Evolutionary conservation across 2,888 invertebrate genomes (phyloP).

Genomic region (Gandaritis pyraliata): DNA sequence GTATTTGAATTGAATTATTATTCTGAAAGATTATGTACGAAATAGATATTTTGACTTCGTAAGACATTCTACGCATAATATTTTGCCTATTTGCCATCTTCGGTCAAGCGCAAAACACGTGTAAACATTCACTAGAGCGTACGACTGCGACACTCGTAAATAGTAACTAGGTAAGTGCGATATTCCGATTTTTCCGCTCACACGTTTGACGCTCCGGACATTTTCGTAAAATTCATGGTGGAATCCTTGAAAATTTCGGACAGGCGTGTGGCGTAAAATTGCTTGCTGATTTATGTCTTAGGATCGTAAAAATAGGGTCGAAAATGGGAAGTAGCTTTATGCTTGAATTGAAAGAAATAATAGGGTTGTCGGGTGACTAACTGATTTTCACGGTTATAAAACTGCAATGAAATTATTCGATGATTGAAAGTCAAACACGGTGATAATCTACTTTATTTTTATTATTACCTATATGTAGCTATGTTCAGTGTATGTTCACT

Average conservation of each 20-base stretch:
- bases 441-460: too few species aligned
- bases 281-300: constrained; percentile 74
- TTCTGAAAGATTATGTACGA: too few species aligned
- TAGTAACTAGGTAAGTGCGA: constrained; percentile 58
- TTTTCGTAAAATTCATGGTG: constrained; percentile 71
- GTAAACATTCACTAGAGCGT: constrained; percentile 48
- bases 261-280: constrained; percentile 75
- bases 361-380: constrained; percentile 62
- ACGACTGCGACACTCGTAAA: constrained; percentile 42
- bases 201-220: constrained; percentile 56
- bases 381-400: constrained; percentile 56
- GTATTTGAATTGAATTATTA: too few species aligned
- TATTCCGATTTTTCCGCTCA: constrained; percentile 52
- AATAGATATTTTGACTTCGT: too few species aligned
- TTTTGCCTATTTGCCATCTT: constrained; percentile 29
- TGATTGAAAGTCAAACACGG: constrained; percentile 38
- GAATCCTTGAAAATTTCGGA: constrained; percentile 61
- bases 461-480: too few species aligned
- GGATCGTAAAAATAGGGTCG: constrained; percentile 21
- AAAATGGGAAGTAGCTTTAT: constrained; percentile 42
- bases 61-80: not conserved
- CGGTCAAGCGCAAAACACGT: constrained; percentile 37
- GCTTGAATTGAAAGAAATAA: constrained; percentile 55
- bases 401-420: constrained; percentile 35
- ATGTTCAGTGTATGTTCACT: too few species aligned